These are phyloP conservation scores for Mythimna lalbum DNA, from an alignment of 2,888 invertebrate species.

Conservation along the genomic window DNA sequence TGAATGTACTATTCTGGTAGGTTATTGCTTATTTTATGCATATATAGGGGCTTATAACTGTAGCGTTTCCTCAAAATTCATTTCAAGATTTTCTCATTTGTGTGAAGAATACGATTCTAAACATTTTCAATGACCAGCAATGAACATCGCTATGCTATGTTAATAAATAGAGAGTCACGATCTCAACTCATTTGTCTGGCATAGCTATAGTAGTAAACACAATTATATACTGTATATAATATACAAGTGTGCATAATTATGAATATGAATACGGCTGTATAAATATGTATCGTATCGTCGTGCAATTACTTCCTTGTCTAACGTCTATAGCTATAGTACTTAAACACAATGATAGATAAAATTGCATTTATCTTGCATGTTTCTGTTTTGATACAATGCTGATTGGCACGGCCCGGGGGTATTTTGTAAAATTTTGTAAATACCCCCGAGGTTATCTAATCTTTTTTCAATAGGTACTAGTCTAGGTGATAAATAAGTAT, in stretches of 20 bases:
- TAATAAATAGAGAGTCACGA: conserved; percentile 47
- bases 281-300: conserved; percentile 15
- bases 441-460: too few species aligned
- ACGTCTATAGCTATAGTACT: too few species aligned
- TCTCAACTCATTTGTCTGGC: conserved; percentile 37
- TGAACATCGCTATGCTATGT: not conserved
- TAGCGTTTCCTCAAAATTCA: not conserved
- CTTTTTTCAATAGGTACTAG: too few species aligned
- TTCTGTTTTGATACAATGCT: not conserved
- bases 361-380: not conserved
- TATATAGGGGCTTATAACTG: too few species aligned
- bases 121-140: not conserved
- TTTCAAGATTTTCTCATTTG: not conserved
- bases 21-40: too few species aligned
- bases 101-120: not conserved
- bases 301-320: conserved; percentile 45
- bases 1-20: too few species aligned
- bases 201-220: conserved; percentile 30
- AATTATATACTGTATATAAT: not conserved
- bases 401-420: too few species aligned
- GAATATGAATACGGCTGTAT: conserved; percentile 29
- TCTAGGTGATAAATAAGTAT: too few species aligned
- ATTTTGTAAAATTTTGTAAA: too few species aligned
- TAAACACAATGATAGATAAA: not conserved
- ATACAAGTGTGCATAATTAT: conserved; percentile 20